phyloP scores from a whole-genome alignment of 2,113 vertebrate genomes.

The Anhinga anhinga region DNA sequence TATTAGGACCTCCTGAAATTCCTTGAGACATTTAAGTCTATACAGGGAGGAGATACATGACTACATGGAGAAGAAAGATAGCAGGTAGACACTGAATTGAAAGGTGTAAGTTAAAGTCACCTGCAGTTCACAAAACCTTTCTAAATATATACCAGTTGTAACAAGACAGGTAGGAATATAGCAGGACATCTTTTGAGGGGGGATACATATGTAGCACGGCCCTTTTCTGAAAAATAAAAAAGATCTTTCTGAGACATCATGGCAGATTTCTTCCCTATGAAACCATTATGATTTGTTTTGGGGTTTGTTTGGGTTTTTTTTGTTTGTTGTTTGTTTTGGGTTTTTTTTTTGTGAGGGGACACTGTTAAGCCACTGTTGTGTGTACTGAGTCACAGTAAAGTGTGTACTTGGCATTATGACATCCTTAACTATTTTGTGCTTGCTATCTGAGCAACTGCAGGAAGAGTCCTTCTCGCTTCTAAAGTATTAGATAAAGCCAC shows the following conservation, averaged over 20 bases:
- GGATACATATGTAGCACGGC: neutral
- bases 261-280: neutral
- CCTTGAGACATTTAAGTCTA: neutral
- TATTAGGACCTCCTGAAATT: neutral
- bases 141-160: neutral
- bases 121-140: neutral
- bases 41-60: neutral
- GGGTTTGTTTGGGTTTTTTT: neutral
- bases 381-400: neutral
- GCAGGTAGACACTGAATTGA: neutral
- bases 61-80: neutral
- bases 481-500: neutral
- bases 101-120: neutral
- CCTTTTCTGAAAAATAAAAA: neutral
- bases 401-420: neutral
- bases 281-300: neutral
- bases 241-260: neutral
- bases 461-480: neutral
- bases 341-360: neutral
- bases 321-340: neutral
- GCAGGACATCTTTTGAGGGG: neutral
- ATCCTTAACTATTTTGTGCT: neutral
- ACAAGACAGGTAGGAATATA: neutral
- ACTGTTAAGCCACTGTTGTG: neutral
- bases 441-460: neutral